Conservation (phyloP, 2,113 vertebrate genomes). For the Fulmarus glacialis region DNA sequence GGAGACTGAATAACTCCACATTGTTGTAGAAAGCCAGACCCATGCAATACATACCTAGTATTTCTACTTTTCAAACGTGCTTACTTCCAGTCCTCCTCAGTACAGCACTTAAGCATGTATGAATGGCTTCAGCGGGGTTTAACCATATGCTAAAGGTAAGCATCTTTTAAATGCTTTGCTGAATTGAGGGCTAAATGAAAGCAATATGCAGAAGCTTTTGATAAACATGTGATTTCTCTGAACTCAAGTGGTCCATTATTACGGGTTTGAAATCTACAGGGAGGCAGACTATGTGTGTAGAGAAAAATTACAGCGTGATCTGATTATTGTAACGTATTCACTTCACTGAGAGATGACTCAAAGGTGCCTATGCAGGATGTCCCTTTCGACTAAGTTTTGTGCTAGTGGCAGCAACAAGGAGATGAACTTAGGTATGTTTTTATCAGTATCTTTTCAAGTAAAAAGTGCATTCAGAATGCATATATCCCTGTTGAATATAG, state of each 20-base stretch:
- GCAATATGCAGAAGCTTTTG: neutral
- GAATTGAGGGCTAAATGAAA: neutral
- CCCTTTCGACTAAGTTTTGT: fast-evolving
- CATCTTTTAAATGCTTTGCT: neutral
- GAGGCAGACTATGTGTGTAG: neutral
- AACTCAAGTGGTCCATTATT: neutral
- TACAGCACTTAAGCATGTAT: fast-evolving
- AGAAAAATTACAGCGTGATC: neutral
- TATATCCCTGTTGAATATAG: neutral
- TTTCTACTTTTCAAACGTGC: neutral
- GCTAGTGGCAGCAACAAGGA: neutral
- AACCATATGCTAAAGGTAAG: neutral
- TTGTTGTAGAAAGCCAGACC: neutral
- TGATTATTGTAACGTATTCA: neutral
- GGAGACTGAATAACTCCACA: fast-evolving
- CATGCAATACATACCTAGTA: fast-evolving
- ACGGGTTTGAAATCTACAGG: neutral
- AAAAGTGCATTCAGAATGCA: neutral
- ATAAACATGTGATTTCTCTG: neutral
- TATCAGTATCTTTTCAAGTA: neutral
- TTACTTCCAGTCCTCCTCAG: neutral
- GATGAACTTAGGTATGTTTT: neutral
- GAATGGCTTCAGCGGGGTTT: neutral
- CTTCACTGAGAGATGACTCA: neutral
- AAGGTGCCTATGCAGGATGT: neutral